phyloP scores from a whole-genome alignment of 2,797 vertebrate species.

The Malacoctenus gilli region DNA sequence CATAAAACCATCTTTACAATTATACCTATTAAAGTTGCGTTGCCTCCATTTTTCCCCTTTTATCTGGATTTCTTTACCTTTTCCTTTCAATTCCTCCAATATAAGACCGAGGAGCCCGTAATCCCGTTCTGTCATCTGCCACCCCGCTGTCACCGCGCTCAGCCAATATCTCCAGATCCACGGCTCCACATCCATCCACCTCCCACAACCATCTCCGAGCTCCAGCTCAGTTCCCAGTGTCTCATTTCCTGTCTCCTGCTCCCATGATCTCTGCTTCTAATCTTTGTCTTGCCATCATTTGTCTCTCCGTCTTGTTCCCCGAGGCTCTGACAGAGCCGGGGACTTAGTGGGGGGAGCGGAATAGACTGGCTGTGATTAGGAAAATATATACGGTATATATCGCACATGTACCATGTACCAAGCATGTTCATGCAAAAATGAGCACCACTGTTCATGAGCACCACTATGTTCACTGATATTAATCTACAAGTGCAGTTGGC shows the following conservation, averaged over 20 bases:
- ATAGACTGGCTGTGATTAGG: constrained; percentile 26
- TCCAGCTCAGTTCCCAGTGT: no score
- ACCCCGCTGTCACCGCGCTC: neutral
- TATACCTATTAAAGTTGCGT: no score
- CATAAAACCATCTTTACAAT: no score
- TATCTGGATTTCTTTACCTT: neutral
- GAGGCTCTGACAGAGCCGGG: constrained; percentile 34
- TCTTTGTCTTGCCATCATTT: constrained; percentile 53
- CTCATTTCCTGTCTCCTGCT: constrained; percentile 15
- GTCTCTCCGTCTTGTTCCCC: constrained; percentile 52
- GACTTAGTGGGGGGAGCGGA: constrained; percentile 33
- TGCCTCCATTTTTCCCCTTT: no score
- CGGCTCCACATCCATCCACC: constrained; percentile 24
- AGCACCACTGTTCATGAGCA: no score
- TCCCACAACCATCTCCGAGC: constrained; percentile 22
- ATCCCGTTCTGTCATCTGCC: constrained; percentile 2
- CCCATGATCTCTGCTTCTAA: constrained; percentile 41
- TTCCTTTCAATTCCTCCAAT: neutral
- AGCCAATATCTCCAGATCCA: neutral
- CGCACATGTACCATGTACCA: no score
- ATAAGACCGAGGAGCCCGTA: no score
- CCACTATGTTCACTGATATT: no score
- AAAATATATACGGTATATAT: neutral
- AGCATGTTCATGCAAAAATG: constrained; percentile 6
- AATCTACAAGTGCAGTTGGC: no score